Conservation (phyloP, 2,888 invertebrate species). For the Lymantria dispar region DNA sequence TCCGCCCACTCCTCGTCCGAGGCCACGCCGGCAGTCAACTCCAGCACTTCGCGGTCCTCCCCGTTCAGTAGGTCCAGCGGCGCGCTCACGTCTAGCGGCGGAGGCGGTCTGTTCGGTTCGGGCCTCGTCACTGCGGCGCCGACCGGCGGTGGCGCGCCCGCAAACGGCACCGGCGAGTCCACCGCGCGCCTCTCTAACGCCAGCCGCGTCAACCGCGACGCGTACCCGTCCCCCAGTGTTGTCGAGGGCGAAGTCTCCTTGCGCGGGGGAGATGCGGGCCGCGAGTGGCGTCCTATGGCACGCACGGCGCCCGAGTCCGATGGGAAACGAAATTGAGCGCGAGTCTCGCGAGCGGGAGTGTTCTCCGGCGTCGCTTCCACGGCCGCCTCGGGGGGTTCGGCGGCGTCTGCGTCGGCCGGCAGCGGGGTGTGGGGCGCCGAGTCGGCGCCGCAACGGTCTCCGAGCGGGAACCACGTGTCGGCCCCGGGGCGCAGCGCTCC, state of each 20-base stretch:
- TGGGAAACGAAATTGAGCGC: constrained; percentile 73
- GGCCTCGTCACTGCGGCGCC: constrained; percentile 46
- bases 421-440: constrained; percentile 76
- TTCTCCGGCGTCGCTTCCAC: constrained; percentile 95
- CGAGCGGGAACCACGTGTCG: constrained; percentile 71
- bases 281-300: constrained; percentile 82
- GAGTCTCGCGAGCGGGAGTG: constrained; percentile 88
- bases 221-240: constrained; percentile 52
- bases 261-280: constrained; percentile 87
- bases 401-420: constrained; percentile 62
- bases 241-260: constrained; percentile 64
- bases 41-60: constrained; percentile 60
- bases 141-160: constrained; percentile 59
- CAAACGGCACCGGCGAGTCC: constrained; percentile 72
- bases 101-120: constrained; percentile 50
- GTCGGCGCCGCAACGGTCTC: constrained; percentile 68
- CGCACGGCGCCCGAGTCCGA: constrained; percentile 85
- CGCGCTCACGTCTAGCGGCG: constrained; percentile 30
- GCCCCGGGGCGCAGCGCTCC: constrained; percentile 79
- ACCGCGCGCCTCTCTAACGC: constrained; percentile 72
- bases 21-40: constrained; percentile 68
- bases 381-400: constrained; percentile 91
- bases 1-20: constrained; percentile 31
- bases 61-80: constrained; percentile 42
- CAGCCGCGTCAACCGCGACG: constrained; percentile 69